Percentiles rank a stretch among this genome's conserved stretches.
Conservation (phyloP, 2,888 invertebrate genomes). For the Drosophila mimetica region DNA sequence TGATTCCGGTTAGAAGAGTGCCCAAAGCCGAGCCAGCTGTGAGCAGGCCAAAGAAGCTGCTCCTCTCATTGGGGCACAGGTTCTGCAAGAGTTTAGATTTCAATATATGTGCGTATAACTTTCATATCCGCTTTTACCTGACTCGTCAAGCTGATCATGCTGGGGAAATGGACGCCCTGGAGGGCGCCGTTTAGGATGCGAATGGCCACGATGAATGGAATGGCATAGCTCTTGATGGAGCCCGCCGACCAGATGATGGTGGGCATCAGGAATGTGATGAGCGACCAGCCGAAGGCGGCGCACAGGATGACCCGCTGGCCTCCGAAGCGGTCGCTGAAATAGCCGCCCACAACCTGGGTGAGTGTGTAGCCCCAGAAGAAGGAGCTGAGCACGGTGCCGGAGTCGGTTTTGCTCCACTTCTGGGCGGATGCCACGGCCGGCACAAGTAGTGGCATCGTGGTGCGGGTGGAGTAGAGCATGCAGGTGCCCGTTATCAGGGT, state of each 20-base stretch:
- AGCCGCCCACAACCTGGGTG: constrained; percentile 87
- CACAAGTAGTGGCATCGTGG: constrained; percentile 88
- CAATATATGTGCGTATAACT: background rate
- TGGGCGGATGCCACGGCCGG: constrained; percentile 87
- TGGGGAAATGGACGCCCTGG: constrained; percentile 89
- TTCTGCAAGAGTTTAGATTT: constrained; percentile 80
- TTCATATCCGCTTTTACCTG: constrained; percentile 75
- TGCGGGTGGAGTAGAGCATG: constrained; percentile 88
- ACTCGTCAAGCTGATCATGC: constrained; percentile 89
- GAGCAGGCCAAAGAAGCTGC: constrained; percentile 88
- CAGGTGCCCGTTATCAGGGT: constrained; percentile 87
- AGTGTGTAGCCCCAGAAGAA: constrained; percentile 91
- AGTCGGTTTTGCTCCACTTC: constrained; percentile 89
- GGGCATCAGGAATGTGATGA: constrained; percentile 86
- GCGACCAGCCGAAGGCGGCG: constrained; percentile 87
- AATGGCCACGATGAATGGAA: constrained; percentile 86
- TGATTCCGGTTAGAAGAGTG: constrained; percentile 87
- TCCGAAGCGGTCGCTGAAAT: constrained; percentile 87
- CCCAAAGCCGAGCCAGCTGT: constrained; percentile 88
- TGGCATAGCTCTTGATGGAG: constrained; percentile 82
- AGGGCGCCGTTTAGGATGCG: constrained; percentile 88
- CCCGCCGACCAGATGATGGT: constrained; percentile 85
- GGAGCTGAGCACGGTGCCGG: constrained; percentile 89
- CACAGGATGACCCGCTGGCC: constrained; percentile 88
- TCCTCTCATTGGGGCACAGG: constrained; percentile 87